phyloP scores from a whole-genome alignment of 2,797 vertebrate genomes.

The Aldrovandia affinis region DNA sequence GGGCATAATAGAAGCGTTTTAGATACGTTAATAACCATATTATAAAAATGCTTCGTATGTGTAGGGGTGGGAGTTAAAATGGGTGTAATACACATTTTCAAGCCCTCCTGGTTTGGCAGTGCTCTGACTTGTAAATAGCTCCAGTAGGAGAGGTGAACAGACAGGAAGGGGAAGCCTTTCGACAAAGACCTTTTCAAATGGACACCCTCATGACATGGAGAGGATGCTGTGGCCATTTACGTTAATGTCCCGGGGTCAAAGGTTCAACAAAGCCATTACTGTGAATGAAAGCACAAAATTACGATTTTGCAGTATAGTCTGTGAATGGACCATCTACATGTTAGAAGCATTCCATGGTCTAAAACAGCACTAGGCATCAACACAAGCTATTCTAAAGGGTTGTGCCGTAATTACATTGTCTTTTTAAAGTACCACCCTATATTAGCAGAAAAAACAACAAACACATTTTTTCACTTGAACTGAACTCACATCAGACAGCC shows the following conservation, averaged over 20 bases:
- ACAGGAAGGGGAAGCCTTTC: background rate
- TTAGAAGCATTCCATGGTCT: constrained; percentile 50
- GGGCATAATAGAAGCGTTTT: background rate
- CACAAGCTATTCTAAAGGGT: constrained; percentile 54
- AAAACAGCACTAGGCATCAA: constrained; percentile 53
- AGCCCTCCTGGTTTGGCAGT: background rate
- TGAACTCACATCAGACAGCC: constrained; percentile 35
- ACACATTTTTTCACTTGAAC: constrained; percentile 52
- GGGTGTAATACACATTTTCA: background rate
- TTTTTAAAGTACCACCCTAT: constrained; percentile 47
- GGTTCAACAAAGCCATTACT: constrained; percentile 27
- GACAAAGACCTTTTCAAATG: constrained; percentile 35
- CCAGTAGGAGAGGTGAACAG: background rate
- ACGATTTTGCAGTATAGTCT: background rate
- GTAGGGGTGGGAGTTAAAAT: background rate
- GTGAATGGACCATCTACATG: background rate
- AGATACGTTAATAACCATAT: background rate
- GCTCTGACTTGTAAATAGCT: background rate
- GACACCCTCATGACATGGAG: background rate
- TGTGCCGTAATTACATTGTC: constrained; percentile 50
- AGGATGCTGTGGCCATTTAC: constrained; percentile 29
- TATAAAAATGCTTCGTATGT: background rate
- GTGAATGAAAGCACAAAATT: background rate
- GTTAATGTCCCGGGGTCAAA: constrained; percentile 22
- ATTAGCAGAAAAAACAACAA: constrained; percentile 25